These are phyloP conservation scores for Cheilosia pagana DNA, from an alignment of 2,888 invertebrate species.

Conservation along the genomic window DNA sequence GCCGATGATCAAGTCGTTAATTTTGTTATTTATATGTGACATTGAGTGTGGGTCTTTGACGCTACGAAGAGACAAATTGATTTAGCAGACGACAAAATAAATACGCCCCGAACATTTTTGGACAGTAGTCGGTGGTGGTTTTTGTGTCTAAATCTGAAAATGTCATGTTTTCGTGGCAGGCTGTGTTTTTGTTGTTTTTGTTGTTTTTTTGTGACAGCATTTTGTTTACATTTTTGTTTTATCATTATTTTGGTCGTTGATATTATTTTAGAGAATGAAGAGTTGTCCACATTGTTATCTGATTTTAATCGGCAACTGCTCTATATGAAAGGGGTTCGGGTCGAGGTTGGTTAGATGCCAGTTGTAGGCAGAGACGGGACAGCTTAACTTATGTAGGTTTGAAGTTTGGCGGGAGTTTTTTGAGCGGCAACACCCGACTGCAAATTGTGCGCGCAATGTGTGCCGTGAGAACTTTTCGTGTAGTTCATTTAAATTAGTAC, in stretches of 20 bases:
- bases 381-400: too few species aligned
- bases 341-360: too few species aligned
- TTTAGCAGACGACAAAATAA: background rate
- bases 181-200: background rate
- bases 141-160: background rate
- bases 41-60: background rate
- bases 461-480: too few species aligned
- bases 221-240: background rate
- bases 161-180: conserved; percentile 10
- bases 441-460: too few species aligned
- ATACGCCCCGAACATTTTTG: conserved; percentile 31
- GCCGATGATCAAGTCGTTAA: background rate
- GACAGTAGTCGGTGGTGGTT: background rate
- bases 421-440: too few species aligned
- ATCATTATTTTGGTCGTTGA: background rate
- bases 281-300: too few species aligned
- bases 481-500: too few species aligned
- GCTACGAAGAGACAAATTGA: background rate
- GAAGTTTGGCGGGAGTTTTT: too few species aligned
- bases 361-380: too few species aligned
- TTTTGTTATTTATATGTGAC: conserved; percentile 15
- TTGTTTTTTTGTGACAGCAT: background rate
- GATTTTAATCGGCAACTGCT: too few species aligned
- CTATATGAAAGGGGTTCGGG: too few species aligned
- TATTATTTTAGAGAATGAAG: too few species aligned